These are phyloP conservation scores for Latrodectus hesperus DNA, from an alignment of 2,888 invertebrate species.

Conservation along the genomic window DNA sequence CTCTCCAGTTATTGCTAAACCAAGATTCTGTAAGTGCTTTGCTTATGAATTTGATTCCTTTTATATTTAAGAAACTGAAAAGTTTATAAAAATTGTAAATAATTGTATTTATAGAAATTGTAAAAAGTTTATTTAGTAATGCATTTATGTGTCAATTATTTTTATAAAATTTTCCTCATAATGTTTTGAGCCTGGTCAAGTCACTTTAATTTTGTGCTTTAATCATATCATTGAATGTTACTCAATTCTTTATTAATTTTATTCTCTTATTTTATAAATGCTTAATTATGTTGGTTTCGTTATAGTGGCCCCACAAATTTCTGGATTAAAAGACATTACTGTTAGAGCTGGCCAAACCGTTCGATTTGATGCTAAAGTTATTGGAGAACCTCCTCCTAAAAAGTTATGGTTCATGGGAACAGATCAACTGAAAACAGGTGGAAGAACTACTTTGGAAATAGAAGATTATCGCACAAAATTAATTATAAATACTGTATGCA, in stretches of 20 bases:
- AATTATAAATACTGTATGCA: conserved; percentile 87
- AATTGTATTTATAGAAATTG: not conserved
- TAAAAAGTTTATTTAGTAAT: not conserved
- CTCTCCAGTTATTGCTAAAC: conserved; percentile 89
- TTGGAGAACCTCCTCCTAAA: conserved; percentile 83
- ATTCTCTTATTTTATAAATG: conserved; percentile 70
- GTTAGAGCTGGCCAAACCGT: conserved; percentile 77
- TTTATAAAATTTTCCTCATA: too few species aligned
- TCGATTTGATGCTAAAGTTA: conserved; percentile 76
- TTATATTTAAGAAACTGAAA: too few species aligned
- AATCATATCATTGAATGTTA: conserved; percentile 9
- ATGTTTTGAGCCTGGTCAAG: not conserved
- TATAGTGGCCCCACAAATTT: conserved; percentile 82
- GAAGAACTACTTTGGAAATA: conserved; percentile 78
- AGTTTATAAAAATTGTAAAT: too few species aligned
- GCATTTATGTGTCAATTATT: not conserved
- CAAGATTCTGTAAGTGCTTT: conserved; percentile 75
- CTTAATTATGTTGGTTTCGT: not conserved
- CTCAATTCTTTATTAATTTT: too few species aligned
- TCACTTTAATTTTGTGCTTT: not conserved
- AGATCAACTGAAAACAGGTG: conserved; percentile 74
- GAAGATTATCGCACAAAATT: conserved; percentile 91
- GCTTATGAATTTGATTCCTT: too few species aligned
- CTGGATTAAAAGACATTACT: conserved; percentile 75
- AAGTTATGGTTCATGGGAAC: conserved; percentile 90